Evolutionary conservation across 2,113 vertebrate genomes (phyloP).

Genomic region (Struthio camelus): DNA sequence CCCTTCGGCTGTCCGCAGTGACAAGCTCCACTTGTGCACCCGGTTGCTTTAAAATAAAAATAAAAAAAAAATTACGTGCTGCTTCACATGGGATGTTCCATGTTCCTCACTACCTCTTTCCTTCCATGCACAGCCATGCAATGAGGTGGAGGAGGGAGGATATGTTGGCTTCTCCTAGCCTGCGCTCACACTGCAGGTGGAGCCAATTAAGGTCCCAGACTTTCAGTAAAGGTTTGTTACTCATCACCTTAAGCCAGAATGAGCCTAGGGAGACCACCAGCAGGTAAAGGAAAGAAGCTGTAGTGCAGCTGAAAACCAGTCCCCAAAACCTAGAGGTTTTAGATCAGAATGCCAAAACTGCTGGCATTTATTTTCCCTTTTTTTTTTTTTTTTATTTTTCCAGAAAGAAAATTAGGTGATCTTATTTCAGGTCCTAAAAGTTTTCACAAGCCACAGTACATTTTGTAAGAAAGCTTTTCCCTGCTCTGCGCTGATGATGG

Average conservation of each 20-base stretch:
- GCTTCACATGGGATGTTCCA: not conserved
- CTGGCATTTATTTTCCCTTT: not conserved
- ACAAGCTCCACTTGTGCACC: not conserved
- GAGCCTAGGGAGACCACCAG: not conserved
- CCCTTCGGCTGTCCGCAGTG: not conserved
- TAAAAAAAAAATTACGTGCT: not conserved
- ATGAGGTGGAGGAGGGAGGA: not conserved
- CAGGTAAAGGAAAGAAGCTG: not conserved
- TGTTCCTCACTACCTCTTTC: not conserved
- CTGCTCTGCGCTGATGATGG: not conserved
- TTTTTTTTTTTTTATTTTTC: not conserved
- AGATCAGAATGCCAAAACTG: not conserved
- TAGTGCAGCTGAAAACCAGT: not conserved
- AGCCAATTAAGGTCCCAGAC: not conserved
- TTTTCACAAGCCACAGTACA: not conserved
- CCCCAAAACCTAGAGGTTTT: not conserved
- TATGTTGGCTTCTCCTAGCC: not conserved
- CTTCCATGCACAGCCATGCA: not conserved
- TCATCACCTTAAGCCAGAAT: not conserved
- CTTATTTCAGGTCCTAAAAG: conserved; percentile 11
- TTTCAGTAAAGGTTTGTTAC: not conserved
- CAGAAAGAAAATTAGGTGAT: not conserved
- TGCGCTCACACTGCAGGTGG: not conserved
- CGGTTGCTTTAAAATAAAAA: not conserved
- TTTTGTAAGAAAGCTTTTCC: not conserved